These are phyloP conservation scores for Pantherophis guttatus DNA, from an alignment of 2,113 vertebrate genomes.

Conservation along the genomic window DNA sequence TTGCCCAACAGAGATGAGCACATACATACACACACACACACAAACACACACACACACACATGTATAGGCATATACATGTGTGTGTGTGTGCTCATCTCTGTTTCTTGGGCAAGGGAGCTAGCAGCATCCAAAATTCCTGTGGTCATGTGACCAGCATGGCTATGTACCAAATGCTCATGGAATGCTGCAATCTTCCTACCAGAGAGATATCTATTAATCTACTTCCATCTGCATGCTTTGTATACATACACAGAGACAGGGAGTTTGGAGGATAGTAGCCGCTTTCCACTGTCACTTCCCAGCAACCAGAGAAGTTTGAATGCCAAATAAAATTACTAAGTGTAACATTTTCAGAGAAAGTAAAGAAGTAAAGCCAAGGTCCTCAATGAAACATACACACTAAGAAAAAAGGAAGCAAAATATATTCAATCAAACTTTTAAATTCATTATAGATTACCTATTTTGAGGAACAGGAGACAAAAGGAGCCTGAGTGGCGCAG, in stretches of 20 bases:
- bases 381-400: neutral
- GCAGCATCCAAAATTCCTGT: no score
- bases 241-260: no score
- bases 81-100: neutral
- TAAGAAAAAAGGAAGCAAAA: neutral
- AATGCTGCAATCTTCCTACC: neutral
- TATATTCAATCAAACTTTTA: neutral
- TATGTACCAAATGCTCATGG: neutral
- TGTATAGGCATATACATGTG: fast-evolving
- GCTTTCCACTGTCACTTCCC: neutral
- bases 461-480: neutral
- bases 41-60: no score
- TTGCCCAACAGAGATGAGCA: no score
- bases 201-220: neutral
- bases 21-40: no score
- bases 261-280: no score
- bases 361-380: neutral
- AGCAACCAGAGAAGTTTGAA: neutral
- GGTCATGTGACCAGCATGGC: no score
- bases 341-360: neutral
- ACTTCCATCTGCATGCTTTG: neutral
- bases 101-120: neutral
- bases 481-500: neutral
- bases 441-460: neutral
- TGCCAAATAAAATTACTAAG: neutral